Percentiles rank a stretch among this genome's conserved stretches.
phyloP scores from a whole-genome alignment of 2,888 invertebrate species.

The Altica lythri region DNA sequence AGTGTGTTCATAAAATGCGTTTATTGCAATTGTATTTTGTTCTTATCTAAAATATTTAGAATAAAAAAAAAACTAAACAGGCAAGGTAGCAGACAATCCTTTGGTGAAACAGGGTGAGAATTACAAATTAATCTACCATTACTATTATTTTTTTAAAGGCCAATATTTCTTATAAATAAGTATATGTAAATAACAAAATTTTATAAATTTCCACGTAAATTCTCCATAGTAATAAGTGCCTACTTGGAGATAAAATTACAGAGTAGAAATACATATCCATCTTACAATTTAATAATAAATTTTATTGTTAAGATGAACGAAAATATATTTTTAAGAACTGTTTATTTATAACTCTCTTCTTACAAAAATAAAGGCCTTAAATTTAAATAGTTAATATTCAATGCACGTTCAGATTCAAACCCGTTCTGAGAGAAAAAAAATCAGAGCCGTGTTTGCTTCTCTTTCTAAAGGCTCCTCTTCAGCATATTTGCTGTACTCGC shows the following conservation, averaged over 20 bases:
- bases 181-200: neutral
- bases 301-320: no score
- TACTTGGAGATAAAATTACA: slow-evolving; percentile 8
- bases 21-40: slow-evolving; percentile 46
- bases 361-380: no score
- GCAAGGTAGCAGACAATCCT: slow-evolving; percentile 44
- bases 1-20: slow-evolving; percentile 48
- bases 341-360: no score
- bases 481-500: no score
- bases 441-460: no score
- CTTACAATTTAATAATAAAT: neutral
- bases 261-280: slow-evolving; percentile 16
- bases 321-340: no score
- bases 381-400: no score
- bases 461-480: no score
- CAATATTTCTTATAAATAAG: neutral
- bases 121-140: neutral
- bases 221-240: slow-evolving; percentile 5
- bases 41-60: no score
- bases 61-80: slow-evolving; percentile 24
- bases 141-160: neutral
- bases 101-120: slow-evolving; percentile 20
- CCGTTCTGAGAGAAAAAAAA: no score
- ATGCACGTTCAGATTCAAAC: no score
- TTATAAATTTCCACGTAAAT: neutral